Percentiles rank a stretch among this genome's conserved stretches.
Conservation (phyloP, 2,888 invertebrate genomes). For the Ypsolopha scabrella region DNA sequence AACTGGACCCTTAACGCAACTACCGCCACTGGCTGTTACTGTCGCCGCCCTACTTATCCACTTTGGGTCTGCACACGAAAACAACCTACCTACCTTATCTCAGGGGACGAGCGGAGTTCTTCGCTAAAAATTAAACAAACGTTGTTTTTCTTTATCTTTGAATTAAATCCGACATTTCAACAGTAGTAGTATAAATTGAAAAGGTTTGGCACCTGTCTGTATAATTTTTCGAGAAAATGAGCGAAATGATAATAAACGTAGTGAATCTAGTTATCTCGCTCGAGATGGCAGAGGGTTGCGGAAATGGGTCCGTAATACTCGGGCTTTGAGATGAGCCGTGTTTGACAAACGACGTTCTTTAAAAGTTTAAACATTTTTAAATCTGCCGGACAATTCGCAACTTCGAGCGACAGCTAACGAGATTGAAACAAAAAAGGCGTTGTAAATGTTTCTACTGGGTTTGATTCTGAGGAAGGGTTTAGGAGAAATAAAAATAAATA, state of each 20-base stretch:
- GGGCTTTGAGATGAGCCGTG: conserved; percentile 1
- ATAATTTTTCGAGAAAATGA: conserved; percentile 41
- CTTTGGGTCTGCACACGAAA: neutral
- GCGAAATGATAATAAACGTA: conserved; percentile 46
- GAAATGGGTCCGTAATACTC: conserved; percentile 35
- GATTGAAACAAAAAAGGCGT: too few relatives aligned
- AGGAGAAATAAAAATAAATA: neutral
- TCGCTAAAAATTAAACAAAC: too few relatives aligned
- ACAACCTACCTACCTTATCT: neutral
- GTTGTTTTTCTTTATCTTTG: too few relatives aligned
- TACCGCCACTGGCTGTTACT: conserved; percentile 33
- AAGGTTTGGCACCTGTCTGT: conserved; percentile 3
- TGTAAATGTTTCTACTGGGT: too few relatives aligned
- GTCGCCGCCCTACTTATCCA: conserved; percentile 12
- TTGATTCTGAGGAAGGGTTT: too few relatives aligned
- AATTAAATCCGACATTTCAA: too few relatives aligned
- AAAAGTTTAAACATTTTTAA: neutral
- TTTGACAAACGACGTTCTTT: neutral
- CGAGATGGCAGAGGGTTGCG: conserved; percentile 45
- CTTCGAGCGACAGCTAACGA: too few relatives aligned
- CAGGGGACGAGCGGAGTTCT: too few relatives aligned
- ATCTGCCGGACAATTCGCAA: neutral
- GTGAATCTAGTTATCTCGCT: conserved; percentile 51
- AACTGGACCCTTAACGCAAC: conserved; percentile 47
- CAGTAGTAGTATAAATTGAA: neutral